Base-by-base conservation (phyloP, 2,113 vertebrate genomes). In the Thymallus thymallus region DNA sequence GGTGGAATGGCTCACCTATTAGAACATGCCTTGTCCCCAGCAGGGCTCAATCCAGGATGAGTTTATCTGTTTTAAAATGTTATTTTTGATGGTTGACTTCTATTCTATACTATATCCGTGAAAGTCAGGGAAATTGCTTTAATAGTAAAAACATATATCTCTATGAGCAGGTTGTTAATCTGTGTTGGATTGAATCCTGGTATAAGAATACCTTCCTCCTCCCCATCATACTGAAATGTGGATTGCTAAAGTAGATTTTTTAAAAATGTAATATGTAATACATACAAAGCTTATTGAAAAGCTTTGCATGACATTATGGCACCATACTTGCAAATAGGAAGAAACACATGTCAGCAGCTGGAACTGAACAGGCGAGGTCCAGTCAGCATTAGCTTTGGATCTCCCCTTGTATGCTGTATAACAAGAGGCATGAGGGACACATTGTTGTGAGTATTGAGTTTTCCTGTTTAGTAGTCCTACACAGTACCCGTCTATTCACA, bases 401-500 rank as follows among this genome's bases (percentile, higher is more conserved):
- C 48, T 84, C 84, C 74, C 56, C 73, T 87, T 83, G 70, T 78
- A 41, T 85, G 71, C 80, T 80, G 71, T 62, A 26, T 51, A 71
- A 81, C 82, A 81, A 86, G 77, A 65, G 75, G 69, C 46, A 80
- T 80, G 71, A 84, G 64, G 69, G 76, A 83, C 32, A 81, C 72
- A 76, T 91, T 85, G 87, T 90, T 56, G 76, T 26, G 67, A 10
- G 35, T 41, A 41, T 41, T 41, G 35, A 10, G 35, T 41, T 10
- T 41, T 71, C 70, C 30, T 68, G 58, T 69, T 23, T 24, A 24
- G 60, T 62, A 13, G 86, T 87, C 6, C 29, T 51, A 48, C 24
- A 23, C 71, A 24, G 12, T 18, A 22, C 4, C 24, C 82, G 78
- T 63, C 86, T 75, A 85, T 92, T 92, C 87, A 89, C 80, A 77